These are phyloP conservation scores for Tuberolachnus salignus DNA, from an alignment of 2,888 invertebrate species.

Conservation along the genomic window DNA sequence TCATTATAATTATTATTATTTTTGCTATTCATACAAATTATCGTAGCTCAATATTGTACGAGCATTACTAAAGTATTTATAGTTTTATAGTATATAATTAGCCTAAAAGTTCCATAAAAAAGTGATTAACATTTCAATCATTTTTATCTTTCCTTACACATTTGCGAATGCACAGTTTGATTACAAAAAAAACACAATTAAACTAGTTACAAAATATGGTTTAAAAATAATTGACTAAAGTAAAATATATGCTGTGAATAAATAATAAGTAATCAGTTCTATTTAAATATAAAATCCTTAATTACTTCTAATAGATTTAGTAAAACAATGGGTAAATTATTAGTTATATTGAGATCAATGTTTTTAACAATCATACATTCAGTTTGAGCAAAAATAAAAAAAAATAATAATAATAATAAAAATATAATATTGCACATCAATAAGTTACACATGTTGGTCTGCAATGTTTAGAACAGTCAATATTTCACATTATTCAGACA, in stretches of 20 bases:
- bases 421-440: slow-evolving; percentile 18
- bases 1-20: slow-evolving; percentile 48
- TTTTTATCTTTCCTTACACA: slow-evolving; percentile 31
- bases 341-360: slow-evolving; percentile 45
- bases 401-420: slow-evolving; percentile 10
- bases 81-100: slow-evolving; percentile 44
- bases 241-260: slow-evolving; percentile 15
- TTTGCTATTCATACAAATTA: slow-evolving; percentile 40
- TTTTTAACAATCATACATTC: slow-evolving; percentile 38
- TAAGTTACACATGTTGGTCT: background rate
- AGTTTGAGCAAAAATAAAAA: background rate
- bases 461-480: slow-evolving; percentile 21
- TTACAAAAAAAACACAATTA: background rate
- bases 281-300: slow-evolving; percentile 10
- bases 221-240: slow-evolving; percentile 30
- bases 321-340: slow-evolving; percentile 40
- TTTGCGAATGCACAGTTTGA: slow-evolving; percentile 13
- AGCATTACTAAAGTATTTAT: slow-evolving; percentile 46
- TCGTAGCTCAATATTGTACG: slow-evolving; percentile 38
- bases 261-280: background rate
- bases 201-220: background rate
- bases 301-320: slow-evolving; percentile 27
- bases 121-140: slow-evolving; percentile 27
- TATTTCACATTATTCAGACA: slow-evolving; percentile 43
- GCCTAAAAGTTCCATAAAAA: slow-evolving; percentile 44